phyloP scores from a whole-genome alignment of 2,888 invertebrate species.

The Hemistola chrysoprasaria region DNA sequence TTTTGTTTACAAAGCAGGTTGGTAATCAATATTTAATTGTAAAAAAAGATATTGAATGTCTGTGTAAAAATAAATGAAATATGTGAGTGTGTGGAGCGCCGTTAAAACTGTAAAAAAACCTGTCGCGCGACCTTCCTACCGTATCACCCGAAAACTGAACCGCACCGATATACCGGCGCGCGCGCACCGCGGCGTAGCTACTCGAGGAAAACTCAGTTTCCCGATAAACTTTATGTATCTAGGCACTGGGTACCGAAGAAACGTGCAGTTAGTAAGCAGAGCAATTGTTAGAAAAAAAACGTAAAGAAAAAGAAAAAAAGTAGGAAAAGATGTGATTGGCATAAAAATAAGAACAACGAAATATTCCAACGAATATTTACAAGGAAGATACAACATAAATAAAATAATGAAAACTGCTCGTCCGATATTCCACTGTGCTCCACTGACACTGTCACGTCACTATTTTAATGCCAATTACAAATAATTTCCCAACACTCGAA shows the following conservation, averaged over 20 bases:
- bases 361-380: constrained; percentile 68
- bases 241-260: constrained; percentile 27
- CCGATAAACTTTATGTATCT: constrained; percentile 17
- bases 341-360: constrained; percentile 66
- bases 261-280: constrained; percentile 65
- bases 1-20: constrained; percentile 9
- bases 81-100: constrained; percentile 51
- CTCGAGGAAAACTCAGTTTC: constrained; percentile 4
- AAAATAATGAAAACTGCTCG: constrained; percentile 49
- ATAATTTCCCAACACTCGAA: constrained; percentile 61
- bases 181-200: not conserved
- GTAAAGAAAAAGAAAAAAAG: constrained; percentile 46
- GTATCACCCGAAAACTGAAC: constrained; percentile 67
- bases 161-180: constrained; percentile 39
- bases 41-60: constrained; percentile 49
- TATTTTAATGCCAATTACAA: constrained; percentile 80
- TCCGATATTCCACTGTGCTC: constrained; percentile 68
- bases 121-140: constrained; percentile 67
- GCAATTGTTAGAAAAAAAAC: constrained; percentile 40
- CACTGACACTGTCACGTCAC: constrained; percentile 74
- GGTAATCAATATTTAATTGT: too few species aligned
- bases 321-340: constrained; percentile 76
- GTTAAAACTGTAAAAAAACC: constrained; percentile 80
- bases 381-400: constrained; percentile 43
- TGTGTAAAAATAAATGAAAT: constrained; percentile 42